These are phyloP conservation scores for Lophotis ruficrista DNA, from an alignment of 2,113 vertebrate genomes.

Conservation along the genomic window DNA sequence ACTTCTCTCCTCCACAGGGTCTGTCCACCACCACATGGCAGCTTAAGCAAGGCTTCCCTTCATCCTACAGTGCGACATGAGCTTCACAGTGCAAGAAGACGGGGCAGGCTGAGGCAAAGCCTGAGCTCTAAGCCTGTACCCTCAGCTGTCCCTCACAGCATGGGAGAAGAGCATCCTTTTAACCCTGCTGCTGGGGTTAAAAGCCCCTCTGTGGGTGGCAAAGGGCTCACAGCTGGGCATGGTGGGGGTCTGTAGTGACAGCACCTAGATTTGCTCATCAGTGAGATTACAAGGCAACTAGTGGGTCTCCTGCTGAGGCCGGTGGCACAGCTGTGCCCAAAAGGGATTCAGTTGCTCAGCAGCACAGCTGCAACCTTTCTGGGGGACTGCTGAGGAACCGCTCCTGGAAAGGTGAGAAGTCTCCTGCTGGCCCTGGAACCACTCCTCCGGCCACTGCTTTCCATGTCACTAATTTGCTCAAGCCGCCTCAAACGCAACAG, in stretches of 20 bases:
- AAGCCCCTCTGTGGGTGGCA: not conserved
- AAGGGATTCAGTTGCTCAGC: not conserved
- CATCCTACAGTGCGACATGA: rapidly evolving
- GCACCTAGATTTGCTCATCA: not conserved
- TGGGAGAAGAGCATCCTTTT: not conserved
- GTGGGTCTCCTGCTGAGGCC: not conserved
- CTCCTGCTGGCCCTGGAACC: not conserved
- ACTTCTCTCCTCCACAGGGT: not conserved
- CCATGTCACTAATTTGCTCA: not conserved
- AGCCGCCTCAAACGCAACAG: not conserved
- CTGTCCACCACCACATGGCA: not conserved
- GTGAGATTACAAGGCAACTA: not conserved
- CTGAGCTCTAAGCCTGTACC: not conserved
- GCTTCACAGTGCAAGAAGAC: rapidly evolving
- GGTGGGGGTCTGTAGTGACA: not conserved
- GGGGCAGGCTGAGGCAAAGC: not conserved
- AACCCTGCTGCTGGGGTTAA: not conserved
- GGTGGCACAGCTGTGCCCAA: not conserved
- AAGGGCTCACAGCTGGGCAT: not conserved
- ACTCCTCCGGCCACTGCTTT: not conserved
- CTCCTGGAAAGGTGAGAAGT: not conserved
- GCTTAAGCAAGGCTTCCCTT: not conserved
- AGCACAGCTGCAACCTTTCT: not conserved
- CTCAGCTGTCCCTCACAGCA: not conserved
- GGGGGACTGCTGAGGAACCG: not conserved